These are phyloP conservation scores for Danionella dracula DNA, from an alignment of 2,797 vertebrate species.

Conservation along the genomic window DNA sequence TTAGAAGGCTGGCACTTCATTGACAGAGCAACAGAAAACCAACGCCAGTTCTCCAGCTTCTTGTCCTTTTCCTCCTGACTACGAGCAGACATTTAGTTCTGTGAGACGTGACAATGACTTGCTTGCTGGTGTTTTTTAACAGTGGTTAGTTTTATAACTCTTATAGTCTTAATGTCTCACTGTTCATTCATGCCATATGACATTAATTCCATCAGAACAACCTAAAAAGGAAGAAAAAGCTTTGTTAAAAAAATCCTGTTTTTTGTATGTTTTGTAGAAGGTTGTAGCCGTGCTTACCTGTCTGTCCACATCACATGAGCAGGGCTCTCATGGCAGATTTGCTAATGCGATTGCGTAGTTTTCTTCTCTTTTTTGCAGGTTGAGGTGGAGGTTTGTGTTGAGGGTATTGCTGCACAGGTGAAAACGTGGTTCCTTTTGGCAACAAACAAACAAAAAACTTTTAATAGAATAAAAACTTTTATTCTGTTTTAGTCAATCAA, in stretches of 20 bases:
- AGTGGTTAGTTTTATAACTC: not conserved
- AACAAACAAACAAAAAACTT: not conserved
- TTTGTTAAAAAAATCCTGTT: too few species aligned
- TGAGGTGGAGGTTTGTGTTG: slow-evolving; percentile 47
- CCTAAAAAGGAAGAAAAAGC: not conserved
- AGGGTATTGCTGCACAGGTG: not conserved
- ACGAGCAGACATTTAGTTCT: not conserved
- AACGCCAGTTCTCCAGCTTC: not conserved
- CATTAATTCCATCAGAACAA: not conserved
- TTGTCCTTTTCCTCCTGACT: not conserved
- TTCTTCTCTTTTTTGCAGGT: slow-evolving; percentile 57
- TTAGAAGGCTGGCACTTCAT: too few species aligned
- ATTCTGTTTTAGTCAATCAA: too few species aligned
- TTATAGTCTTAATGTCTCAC: not conserved
- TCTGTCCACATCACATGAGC: slow-evolving; percentile 63
- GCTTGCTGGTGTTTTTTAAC: not conserved
- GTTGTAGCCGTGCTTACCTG: too few species aligned
- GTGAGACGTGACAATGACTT: not conserved
- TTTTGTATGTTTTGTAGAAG: too few species aligned
- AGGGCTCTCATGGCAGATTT: slow-evolving; percentile 77
- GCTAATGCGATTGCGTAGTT: slow-evolving; percentile 71
- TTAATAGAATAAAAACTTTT: too few species aligned
- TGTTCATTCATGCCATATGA: not conserved
- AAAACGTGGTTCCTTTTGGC: slow-evolving; percentile 5
- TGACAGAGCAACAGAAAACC: not conserved